Conservation (phyloP, 92 coral and sea anemone genomes). For the Umimayanthus chanpuru region DNA sequence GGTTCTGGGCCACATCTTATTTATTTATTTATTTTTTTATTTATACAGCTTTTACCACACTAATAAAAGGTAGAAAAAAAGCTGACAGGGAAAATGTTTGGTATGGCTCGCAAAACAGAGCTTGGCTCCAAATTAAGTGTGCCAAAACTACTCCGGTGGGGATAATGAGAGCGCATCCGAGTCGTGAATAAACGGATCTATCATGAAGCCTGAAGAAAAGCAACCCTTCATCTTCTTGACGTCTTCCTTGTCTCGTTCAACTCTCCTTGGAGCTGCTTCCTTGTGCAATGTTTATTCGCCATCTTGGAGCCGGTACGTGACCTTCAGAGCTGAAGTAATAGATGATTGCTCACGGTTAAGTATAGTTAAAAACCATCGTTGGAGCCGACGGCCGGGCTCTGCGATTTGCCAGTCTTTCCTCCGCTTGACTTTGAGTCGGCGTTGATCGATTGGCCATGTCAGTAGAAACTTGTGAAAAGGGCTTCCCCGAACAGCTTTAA, state of each 20-base stretch:
- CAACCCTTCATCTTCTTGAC: no score
- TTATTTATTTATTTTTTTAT: no score
- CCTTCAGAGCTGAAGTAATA: slow-evolving; percentile 55
- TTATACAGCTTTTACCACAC: no score
- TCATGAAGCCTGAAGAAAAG: no score
- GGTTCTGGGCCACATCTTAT: slow-evolving; percentile 44
- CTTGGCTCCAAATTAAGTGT: not conserved
- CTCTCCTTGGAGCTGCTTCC: no score
- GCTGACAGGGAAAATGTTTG: no score
- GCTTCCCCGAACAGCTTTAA: slow-evolving; percentile 23
- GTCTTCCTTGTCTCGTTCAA: no score
- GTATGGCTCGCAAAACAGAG: no score
- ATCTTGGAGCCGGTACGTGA: slow-evolving; percentile 53
- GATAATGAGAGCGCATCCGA: slow-evolving; percentile 33
- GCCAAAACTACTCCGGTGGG: slow-evolving; percentile 58
- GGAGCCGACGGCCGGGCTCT: slow-evolving; percentile 47
- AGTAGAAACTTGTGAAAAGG: no score
- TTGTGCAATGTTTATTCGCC: slow-evolving; percentile 46
- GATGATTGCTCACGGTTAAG: slow-evolving; percentile 62
- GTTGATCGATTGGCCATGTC: no score
- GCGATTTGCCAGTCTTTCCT: slow-evolving; percentile 47
- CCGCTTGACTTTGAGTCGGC: no score
- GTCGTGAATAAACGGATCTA: slow-evolving; percentile 25
- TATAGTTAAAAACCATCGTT: slow-evolving; percentile 57
- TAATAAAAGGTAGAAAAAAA: no score